Evolutionary conservation across 2,113 vertebrate species (phyloP), one percentile per base, ranked within the genome.

Genomic region (Amblyornis subalaris): DNA sequence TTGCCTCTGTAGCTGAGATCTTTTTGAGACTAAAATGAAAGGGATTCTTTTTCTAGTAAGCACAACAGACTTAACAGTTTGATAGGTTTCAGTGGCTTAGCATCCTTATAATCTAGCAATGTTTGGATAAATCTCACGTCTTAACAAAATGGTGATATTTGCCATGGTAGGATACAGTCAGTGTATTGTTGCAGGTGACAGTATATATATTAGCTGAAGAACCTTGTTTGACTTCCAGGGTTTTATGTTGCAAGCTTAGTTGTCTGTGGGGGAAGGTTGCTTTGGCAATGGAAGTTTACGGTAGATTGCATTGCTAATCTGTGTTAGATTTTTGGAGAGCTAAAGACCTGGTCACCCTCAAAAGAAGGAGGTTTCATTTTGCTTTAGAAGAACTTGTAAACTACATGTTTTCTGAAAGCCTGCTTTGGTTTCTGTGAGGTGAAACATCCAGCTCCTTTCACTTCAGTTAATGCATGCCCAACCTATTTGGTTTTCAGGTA

Each of bases 401-500:
- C 77, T 0, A 78, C 57, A 18, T 54, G 31, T 58, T 75, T 91
- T 72, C 58, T 55, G 38, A 80, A 79, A 48, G 40, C 65, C n/a
- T 58, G 0, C 23, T 55, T 91, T 2, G 1, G 14, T 83, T 66
- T 89, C 78, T 85, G 22, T 82, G 55, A 93, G 84, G 57, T 66
- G 38, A 33, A 50, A 5, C 11, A 6, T 50, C 35, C 47, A 61
- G 10, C 71, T 91, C 66, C 60, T 81, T 76, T 75, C 92, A 54
- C 35, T n/a, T 70, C 24, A 45, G 93, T 97, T 97, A 97, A 96
- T 95, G 42, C 90, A 76, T 95, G 79, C 94, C 88, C 81, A 97
- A 96, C 93, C 91, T 97, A 89, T 98, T 98, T 97, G 93, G 80
- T 96, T 98, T 98, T 95, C 97, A 98, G 97, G 96, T 97, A 97